A percentile compares a stretch with the other conserved stretches of the same genome.
Evolutionary conservation across 2,797 vertebrate species (phyloP).

Genomic region (Cercopithecus petaurista): DNA sequence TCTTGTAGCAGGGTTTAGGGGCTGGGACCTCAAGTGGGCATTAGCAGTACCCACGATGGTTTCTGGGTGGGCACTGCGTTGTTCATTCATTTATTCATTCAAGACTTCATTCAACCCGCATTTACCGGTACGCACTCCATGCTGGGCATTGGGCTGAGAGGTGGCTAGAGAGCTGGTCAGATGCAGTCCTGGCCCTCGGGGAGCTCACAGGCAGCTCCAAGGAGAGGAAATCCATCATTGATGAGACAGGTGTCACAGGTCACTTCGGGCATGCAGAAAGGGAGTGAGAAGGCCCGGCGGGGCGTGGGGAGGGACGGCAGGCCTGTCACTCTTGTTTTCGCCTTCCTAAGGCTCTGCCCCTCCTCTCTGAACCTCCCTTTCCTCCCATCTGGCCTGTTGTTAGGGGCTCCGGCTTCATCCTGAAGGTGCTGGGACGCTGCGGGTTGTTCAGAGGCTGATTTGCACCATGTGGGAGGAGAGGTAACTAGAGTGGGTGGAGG

Average conservation of each 20-base stretch:
- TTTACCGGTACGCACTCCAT: rapidly evolving
- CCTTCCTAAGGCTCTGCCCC: neutral
- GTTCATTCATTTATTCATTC: neutral
- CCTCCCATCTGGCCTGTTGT: neutral
- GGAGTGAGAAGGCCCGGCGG: rapidly evolving
- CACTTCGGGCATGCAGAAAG: rapidly evolving
- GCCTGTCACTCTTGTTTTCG: rapidly evolving
- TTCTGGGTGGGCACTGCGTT: rapidly evolving
- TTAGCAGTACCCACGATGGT: rapidly evolving
- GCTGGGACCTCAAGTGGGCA: neutral
- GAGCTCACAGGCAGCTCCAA: neutral
- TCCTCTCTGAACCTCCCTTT: neutral
- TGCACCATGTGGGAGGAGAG: neutral
- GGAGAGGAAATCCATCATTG: rapidly evolving
- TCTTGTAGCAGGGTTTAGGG: neutral
- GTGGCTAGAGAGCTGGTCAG: neutral
- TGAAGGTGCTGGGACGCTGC: neutral
- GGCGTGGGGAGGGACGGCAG: rapidly evolving
- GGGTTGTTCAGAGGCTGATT: rapidly evolving
- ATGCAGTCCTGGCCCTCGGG: rapidly evolving
- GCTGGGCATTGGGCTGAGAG: neutral
- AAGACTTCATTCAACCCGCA: rapidly evolving
- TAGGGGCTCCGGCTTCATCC: rapidly evolving
- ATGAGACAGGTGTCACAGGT: neutral
- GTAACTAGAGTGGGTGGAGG: rapidly evolving